Conservation (phyloP, 1,140 invertebrate genomes). For the Drosophila varians region DNA sequence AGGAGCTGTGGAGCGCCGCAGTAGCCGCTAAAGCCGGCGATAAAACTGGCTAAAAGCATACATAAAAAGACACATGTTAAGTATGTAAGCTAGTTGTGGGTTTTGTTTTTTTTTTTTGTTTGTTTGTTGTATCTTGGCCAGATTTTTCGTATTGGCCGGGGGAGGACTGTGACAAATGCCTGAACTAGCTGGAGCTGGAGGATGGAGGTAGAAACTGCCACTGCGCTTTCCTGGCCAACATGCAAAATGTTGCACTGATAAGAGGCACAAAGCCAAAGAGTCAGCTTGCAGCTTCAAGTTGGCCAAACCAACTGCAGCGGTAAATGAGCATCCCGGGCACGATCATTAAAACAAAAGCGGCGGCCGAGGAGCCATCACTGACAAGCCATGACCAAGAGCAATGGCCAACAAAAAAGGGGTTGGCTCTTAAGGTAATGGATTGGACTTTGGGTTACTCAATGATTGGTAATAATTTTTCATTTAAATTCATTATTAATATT, state of each 20-base stretch:
- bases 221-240: slow-evolving; percentile 55
- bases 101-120: too few species aligned
- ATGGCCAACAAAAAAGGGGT: slow-evolving; percentile 34
- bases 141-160: slow-evolving; percentile 14
- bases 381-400: slow-evolving; percentile 77
- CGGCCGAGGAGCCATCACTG: slow-evolving; percentile 58
- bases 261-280: slow-evolving; percentile 68
- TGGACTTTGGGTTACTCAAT: slow-evolving; percentile 1
- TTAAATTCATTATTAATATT: too few species aligned
- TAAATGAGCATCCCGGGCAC: slow-evolving; percentile 68
- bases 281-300: slow-evolving; percentile 13
- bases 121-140: slow-evolving; percentile 2
- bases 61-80: slow-evolving; percentile 82
- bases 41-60: slow-evolving; percentile 79
- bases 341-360: slow-evolving; percentile 82
- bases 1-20: slow-evolving; percentile 57
- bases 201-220: slow-evolving; percentile 41
- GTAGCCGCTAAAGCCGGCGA: slow-evolving; percentile 64
- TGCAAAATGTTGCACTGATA: slow-evolving; percentile 81
- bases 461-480: too few species aligned
- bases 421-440: background rate
- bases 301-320: slow-evolving; percentile 39
- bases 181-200: slow-evolving; percentile 37
- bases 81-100: slow-evolving; percentile 31
- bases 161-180: slow-evolving; percentile 74